Conservation (phyloP, 2,888 invertebrate species). For the Lamproptera curius region DNA sequence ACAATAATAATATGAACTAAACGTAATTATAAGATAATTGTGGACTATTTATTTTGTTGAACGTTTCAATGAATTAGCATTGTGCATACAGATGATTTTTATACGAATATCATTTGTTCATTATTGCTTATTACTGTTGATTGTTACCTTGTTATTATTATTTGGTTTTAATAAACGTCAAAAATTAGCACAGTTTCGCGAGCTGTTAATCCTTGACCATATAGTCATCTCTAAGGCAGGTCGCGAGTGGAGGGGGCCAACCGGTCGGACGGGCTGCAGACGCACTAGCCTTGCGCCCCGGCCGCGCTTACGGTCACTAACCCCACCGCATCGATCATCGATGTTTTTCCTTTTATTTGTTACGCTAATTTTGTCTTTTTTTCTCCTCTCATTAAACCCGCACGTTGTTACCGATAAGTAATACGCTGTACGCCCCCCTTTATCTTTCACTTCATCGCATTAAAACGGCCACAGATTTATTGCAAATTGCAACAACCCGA, state of each 20-base stretch:
- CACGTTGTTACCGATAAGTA: constrained; percentile 1
- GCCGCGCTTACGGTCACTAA: constrained; percentile 7
- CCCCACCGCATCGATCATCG: constrained; percentile 13
- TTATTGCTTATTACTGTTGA: too few species aligned
- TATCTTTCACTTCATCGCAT: constrained; percentile 9
- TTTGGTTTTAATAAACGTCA: too few species aligned
- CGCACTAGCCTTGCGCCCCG: constrained; percentile 2
- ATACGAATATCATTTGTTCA: too few species aligned
- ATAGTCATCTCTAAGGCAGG: constrained; percentile 1
- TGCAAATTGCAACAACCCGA: not conserved
- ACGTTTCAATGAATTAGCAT: too few species aligned
- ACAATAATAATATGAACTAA: too few species aligned
- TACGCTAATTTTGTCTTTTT: constrained; percentile 3
- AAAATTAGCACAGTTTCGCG: too few species aligned
- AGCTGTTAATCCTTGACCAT: too few species aligned
- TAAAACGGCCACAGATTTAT: constrained; percentile 2
- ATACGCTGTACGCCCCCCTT: not conserved
- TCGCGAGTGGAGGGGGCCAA: not conserved
- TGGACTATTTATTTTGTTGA: too few species aligned
- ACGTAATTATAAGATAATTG: too few species aligned
- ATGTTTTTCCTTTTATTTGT: constrained; percentile 8
- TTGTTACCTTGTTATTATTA: too few species aligned
- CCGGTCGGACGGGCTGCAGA: constrained; percentile 10
- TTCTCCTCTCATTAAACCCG: constrained; percentile 4
- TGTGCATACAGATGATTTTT: too few species aligned